These are phyloP conservation scores for Paracanthobrama guichenoti DNA, from an alignment of 2,113 vertebrate species.

Conservation along the genomic window DNA sequence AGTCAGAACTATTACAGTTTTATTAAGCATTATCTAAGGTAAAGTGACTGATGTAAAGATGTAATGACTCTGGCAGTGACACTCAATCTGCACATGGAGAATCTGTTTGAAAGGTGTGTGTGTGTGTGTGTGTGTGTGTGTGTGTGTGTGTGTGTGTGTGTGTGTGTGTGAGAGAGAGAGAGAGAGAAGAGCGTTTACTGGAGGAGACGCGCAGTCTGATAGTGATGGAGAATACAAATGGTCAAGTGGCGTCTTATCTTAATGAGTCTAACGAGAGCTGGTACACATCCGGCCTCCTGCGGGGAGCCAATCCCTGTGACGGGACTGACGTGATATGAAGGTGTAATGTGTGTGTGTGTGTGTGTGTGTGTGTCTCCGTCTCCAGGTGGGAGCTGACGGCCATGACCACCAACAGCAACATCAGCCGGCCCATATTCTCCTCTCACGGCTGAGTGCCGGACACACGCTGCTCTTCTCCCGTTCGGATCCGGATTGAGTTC, in stretches of 20 bases:
- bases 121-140: not conserved
- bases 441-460: slow-evolving; percentile 82
- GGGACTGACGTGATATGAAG: too few species aligned
- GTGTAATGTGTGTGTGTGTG: not conserved
- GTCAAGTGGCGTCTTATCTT: slow-evolving; percentile 7
- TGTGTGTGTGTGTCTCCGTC: slow-evolving; percentile 34
- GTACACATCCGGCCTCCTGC: slow-evolving; percentile 1
- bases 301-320: not conserved
- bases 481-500: slow-evolving; percentile 45
- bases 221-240: not conserved
- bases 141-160: not conserved
- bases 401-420: slow-evolving; percentile 99
- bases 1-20: too few species aligned
- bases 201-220: slow-evolving; percentile 8
- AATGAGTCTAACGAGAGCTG: slow-evolving; percentile 11
- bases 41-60: not conserved
- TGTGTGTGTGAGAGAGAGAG: too few species aligned
- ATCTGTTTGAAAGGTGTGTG: too few species aligned
- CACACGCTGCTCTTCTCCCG: not conserved
- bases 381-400: slow-evolving; percentile 96
- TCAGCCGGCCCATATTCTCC: slow-evolving; percentile 95
- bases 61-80: not conserved
- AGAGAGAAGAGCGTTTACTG: not conserved
- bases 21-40: not conserved
- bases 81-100: not conserved